phyloP scores from a whole-genome alignment of 2,797 vertebrate species.

The Margarornis squamiger region DNA sequence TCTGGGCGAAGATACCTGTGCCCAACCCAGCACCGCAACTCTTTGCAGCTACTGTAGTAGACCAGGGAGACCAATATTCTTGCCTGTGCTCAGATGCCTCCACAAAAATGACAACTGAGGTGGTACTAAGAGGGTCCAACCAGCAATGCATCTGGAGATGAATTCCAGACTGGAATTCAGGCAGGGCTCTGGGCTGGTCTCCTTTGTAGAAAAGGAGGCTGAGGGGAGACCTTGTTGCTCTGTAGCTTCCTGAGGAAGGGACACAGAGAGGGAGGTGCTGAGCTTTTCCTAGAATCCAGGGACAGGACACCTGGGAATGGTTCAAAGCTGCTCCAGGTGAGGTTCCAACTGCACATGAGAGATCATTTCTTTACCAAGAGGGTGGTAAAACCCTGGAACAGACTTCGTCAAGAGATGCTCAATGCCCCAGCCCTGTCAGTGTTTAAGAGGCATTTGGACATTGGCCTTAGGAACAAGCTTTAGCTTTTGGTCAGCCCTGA shows the following conservation, averaged over 20 bases:
- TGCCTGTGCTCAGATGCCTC: neutral
- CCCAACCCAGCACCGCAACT: accelerated
- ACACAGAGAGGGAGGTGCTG: neutral
- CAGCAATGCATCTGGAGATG: neutral
- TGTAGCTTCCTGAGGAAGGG: neutral
- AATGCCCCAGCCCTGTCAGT: neutral
- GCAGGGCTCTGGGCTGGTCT: neutral
- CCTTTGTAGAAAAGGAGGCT: neutral
- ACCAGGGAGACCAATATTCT: neutral
- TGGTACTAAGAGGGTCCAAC: neutral
- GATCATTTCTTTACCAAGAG: neutral
- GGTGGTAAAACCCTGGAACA: neutral
- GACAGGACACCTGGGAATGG: neutral
- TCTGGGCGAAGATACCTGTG: neutral
- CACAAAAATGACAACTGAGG: neutral
- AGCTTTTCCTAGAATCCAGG: neutral
- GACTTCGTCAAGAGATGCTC: neutral
- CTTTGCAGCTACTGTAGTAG: neutral
- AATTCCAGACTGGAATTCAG: neutral
- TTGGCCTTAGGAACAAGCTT: neutral
- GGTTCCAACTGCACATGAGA: neutral
- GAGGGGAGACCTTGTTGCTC: neutral
- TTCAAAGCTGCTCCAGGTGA: neutral
- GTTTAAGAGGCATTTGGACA: neutral
- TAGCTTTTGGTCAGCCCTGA: neutral